phyloP scores from a whole-genome alignment of 2,888 invertebrate species.

The Pristionchus exspectatus region DNA sequence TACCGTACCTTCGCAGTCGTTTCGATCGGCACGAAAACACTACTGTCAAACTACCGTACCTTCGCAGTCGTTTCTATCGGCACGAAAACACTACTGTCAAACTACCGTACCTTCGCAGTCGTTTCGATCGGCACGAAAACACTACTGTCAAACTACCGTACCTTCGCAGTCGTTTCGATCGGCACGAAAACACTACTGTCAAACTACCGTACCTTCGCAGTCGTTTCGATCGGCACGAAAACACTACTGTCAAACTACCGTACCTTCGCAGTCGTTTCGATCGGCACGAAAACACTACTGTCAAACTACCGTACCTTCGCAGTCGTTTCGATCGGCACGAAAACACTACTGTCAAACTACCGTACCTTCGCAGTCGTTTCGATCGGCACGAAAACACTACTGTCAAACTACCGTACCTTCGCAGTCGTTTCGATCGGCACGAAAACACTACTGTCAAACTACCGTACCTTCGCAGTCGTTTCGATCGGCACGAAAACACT shows the following conservation, averaged over 20 bases:
- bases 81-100: conserved; percentile 76
- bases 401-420: conserved; percentile 3
- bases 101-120: conserved; percentile 61
- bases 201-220: conserved; percentile 60
- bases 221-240: conserved; percentile 83
- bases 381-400: conserved; percentile 83
- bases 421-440: conserved; percentile 83
- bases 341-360: not conserved
- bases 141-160: not conserved
- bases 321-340: conserved; percentile 84
- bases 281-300: conserved; percentile 82
- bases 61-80: conserved; percentile 82
- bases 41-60: not conserved
- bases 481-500: conserved; percentile 83
- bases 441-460: not conserved
- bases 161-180: conserved; percentile 80
- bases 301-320: conserved; percentile 53
- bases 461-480: conserved; percentile 62
- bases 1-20: conserved; percentile 63
- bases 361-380: conserved; percentile 64
- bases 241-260: not conserved
- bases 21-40: conserved; percentile 83
- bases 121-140: conserved; percentile 83
- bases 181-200: conserved; percentile 81
- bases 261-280: conserved; percentile 79